Evolutionary conservation across 2,888 invertebrate genomes (phyloP).

Genomic region (Ctenicera cuprea): DNA sequence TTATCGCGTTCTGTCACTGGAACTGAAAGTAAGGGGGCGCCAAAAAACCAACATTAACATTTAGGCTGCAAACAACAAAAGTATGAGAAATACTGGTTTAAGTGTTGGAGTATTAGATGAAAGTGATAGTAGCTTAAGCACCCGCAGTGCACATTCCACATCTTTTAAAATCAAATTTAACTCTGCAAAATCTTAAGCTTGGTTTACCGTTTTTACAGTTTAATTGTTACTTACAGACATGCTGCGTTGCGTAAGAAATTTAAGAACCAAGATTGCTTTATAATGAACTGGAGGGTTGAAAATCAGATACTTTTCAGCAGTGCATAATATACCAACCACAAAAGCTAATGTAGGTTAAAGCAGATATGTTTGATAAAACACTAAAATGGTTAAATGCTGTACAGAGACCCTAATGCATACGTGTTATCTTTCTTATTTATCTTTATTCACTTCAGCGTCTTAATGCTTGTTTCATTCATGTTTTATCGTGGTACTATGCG

Average conservation of each 20-base stretch:
- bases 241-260: neutral
- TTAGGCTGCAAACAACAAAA: too few relatives aligned
- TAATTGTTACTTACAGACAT: too few relatives aligned
- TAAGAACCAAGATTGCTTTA: neutral
- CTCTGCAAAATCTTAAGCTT: too few relatives aligned
- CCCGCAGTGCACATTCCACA: too few relatives aligned
- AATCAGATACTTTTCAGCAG: constrained; percentile 36
- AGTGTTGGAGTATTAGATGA: too few relatives aligned
- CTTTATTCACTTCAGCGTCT: constrained; percentile 42
- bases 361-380: constrained; percentile 44
- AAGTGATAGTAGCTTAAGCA: too few relatives aligned
- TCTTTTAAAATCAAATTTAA: too few relatives aligned
- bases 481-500: constrained; percentile 39
- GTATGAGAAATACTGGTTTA: too few relatives aligned
- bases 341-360: constrained; percentile 43
- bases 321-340: constrained; percentile 28
- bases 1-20: too few relatives aligned
- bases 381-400: constrained; percentile 42
- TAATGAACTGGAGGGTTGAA: constrained; percentile 12
- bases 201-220: too few relatives aligned
- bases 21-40: too few relatives aligned
- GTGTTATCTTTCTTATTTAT: constrained; percentile 46
- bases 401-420: constrained; percentile 40
- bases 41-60: too few relatives aligned
- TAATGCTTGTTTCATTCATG: constrained; percentile 44